Conservation (phyloP, 2,113 vertebrate genomes). For the Entelurus aequoreus region DNA sequence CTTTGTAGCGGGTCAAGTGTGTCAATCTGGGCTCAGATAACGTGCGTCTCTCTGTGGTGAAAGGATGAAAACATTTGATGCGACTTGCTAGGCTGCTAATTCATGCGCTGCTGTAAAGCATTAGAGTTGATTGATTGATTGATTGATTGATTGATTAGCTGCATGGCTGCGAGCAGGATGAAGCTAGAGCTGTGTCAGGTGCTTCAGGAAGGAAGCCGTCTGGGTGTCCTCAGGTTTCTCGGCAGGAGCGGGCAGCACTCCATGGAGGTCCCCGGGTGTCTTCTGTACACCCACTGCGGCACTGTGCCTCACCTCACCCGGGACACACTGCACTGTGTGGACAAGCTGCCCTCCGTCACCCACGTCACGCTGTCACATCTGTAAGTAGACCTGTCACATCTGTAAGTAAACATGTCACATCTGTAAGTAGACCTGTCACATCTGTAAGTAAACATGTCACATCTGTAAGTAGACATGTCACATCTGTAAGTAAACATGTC, state of each 20-base stretch:
- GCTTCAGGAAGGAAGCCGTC: conserved; percentile 73
- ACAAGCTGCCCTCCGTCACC: conserved; percentile 74
- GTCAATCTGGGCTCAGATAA: not conserved
- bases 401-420: too few species aligned
- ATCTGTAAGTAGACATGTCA: too few species aligned
- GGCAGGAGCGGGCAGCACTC: conserved; percentile 66
- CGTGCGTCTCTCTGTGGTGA: not conserved
- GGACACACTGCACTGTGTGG: conserved; percentile 76
- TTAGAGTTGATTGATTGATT: too few species aligned
- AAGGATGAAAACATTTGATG: not conserved
- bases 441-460: too few species aligned
- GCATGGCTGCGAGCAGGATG: conserved; percentile 63
- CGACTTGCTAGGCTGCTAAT: conserved; percentile 35
- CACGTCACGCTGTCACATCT: conserved; percentile 80
- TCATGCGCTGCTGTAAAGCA: conserved; percentile 7
- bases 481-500: too few species aligned
- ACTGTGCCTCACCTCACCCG: conserved; percentile 86
- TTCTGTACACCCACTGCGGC: conserved; percentile 85
- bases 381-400: conserved; percentile 59
- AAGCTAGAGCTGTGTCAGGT: conserved; percentile 76
- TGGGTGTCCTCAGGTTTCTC: conserved; percentile 77
- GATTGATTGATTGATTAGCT: not conserved
- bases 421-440: too few species aligned
- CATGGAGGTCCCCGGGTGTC: conserved; percentile 82
- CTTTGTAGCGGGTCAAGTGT: too few species aligned